A percentile compares a stretch with the other conserved stretches of the same genome.
phyloP scores from a whole-genome alignment of 2,888 invertebrate species.

The Parascotia fuliginaria region DNA sequence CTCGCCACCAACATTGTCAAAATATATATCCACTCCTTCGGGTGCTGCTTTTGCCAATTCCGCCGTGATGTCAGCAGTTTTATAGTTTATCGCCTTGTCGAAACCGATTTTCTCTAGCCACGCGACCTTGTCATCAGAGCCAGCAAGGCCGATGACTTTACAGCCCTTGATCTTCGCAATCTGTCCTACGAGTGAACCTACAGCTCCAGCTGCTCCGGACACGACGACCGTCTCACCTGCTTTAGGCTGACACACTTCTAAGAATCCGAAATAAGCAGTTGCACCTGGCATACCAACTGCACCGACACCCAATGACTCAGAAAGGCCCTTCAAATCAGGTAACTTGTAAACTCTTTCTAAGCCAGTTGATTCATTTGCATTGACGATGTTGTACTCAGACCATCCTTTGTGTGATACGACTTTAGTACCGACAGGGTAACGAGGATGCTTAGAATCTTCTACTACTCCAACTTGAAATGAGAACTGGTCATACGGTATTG shows the following conservation, averaged over 20 bases:
- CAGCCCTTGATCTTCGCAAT: constrained; percentile 90
- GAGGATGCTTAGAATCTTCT: constrained; percentile 85
- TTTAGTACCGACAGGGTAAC: constrained; percentile 86
- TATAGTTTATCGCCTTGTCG: constrained; percentile 90
- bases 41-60: constrained; percentile 81
- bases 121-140: constrained; percentile 57
- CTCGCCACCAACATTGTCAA: constrained; percentile 90
- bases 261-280: constrained; percentile 90
- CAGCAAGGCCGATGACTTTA: constrained; percentile 89
- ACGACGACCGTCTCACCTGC: constrained; percentile 90
- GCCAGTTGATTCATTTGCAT: constrained; percentile 24
- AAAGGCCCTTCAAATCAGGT: constrained; percentile 82
- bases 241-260: constrained; percentile 89
- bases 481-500: constrained; percentile 61
- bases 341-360: constrained; percentile 60
- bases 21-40: constrained; percentile 90
- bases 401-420: constrained; percentile 72
- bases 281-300: constrained; percentile 89
- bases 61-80: constrained; percentile 77
- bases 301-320: constrained; percentile 87
- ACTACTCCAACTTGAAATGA: constrained; percentile 69
- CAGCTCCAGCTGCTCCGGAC: constrained; percentile 90
- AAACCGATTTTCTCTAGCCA: constrained; percentile 87
- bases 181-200: constrained; percentile 90
- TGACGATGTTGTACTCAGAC: not conserved